Evolutionary conservation across 2,113 vertebrate species (phyloP), one percentile per base, ranked within the genome.

Genomic region (Brachyhypopomus gauderio): DNA sequence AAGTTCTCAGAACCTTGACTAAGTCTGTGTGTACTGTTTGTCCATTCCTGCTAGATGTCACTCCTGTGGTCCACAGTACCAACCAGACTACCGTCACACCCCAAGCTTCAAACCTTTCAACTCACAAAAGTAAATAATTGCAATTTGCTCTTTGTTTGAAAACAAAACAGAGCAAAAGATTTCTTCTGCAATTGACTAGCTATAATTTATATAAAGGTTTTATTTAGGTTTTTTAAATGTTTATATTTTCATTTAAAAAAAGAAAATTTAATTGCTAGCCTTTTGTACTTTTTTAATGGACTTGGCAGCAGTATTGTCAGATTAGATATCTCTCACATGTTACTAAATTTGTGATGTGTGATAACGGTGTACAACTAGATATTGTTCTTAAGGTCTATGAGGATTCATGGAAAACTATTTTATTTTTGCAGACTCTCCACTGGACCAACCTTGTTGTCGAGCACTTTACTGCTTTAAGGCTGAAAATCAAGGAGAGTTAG

Each of bases 371-470:
- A 48, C 6, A 48, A 48, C 4, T 48, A 48, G 45, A 48, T 9
- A 9, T 48, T 8, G 45, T 48, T 48, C 7, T 48, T 38, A 45
- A 45, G 5, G 30, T 74, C 27, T 19, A 1, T 27, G n/a, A 12
- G 6, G 12, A 25, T 30, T 4, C 11, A 48, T 55, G 25, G 55
- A 8, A 70, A 75, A 9, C 12, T 38, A 66, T n/a, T 34, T 71
- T 56, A 36, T 41, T 27, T n/a, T 58, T 52, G 36, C 80, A 89
- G 88, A 73, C 19, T 41, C 59, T 22, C 60, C 73, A 75, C 80
- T 92, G 93, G 95, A 96, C 84, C 96, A 95, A 83, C 96, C 96
- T 38, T 97, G 96, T 84, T 98, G 96, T 87, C 94, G 94, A 78
- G 96, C 96, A 45, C 85, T 97, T 73, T 97, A 94, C 89, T 93